Percentiles rank a stretch among this genome's conserved stretches.
phyloP scores from a whole-genome alignment of 2,113 vertebrate genomes.

The Pseudopodoces humilis region DNA sequence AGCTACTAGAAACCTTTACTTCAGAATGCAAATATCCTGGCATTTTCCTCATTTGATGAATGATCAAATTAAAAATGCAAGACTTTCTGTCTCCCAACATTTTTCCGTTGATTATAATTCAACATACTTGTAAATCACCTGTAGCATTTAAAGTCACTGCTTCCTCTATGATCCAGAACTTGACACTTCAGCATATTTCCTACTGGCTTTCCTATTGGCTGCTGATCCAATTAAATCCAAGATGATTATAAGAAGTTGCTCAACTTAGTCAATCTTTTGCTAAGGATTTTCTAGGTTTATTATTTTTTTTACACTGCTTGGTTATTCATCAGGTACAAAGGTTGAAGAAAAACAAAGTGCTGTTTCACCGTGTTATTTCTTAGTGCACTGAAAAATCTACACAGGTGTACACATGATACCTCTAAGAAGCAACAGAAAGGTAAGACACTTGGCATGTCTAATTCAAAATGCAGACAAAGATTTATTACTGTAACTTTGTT shows the following conservation, averaged over 20 bases:
- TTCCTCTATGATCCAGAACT: constrained; percentile 27
- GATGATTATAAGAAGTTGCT: constrained; percentile 63
- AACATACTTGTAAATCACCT: neutral
- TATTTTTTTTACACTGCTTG: neutral
- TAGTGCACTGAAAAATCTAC: constrained; percentile 41
- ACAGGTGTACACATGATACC: neutral
- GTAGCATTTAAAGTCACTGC: constrained; percentile 22
- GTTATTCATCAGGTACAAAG: constrained; percentile 75
- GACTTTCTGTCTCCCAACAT: neutral
- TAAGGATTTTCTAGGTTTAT: constrained; percentile 58
- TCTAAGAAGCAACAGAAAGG: constrained; percentile 64
- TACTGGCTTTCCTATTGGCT: constrained; percentile 37
- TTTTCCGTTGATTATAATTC: neutral
- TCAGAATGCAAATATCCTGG: neutral
- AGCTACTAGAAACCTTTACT: neutral
- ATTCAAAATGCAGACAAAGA: neutral
- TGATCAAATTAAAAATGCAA: neutral
- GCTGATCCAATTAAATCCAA: constrained; percentile 48
- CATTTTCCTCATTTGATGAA: neutral
- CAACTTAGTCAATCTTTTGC: constrained; percentile 82
- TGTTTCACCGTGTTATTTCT: constrained; percentile 37
- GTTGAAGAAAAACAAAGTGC: constrained; percentile 66
- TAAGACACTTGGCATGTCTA: constrained; percentile 56
- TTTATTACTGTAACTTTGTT: neutral
- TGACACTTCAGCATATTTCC: neutral